phyloP scores from a whole-genome alignment of 2,888 invertebrate genomes.

The Lepidochrysops patricia region DNA sequence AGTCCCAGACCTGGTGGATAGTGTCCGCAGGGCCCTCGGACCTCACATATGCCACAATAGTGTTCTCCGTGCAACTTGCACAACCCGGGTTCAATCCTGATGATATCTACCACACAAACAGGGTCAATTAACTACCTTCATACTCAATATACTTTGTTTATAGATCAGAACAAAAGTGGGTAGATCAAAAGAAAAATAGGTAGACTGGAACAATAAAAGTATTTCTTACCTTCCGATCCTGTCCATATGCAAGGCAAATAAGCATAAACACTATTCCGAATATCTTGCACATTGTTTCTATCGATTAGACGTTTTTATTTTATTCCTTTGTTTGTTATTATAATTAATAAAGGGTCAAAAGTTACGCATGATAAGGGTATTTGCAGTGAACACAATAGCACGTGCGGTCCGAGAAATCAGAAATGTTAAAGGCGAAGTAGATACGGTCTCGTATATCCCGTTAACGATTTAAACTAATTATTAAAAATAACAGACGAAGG shows the following conservation, averaged over 20 bases:
- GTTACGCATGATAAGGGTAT: conserved; percentile 26
- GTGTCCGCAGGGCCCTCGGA: conserved; percentile 74
- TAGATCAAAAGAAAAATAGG: conserved; percentile 13
- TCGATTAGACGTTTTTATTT: conserved; percentile 37
- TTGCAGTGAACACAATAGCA: conserved; percentile 42
- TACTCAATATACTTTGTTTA: not conserved
- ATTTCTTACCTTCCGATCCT: conserved; percentile 50
- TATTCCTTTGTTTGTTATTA: conserved; percentile 26
- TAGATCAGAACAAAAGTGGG: not conserved
- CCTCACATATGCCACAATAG: conserved; percentile 66
- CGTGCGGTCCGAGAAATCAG: conserved; percentile 31
- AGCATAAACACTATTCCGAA: conserved; percentile 38
- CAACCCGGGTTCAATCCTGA: conserved; percentile 53
- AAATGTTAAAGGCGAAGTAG: conserved; percentile 13
- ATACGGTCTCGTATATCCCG: not conserved
- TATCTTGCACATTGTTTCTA: conserved; percentile 43
- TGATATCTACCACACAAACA: conserved; percentile 40
- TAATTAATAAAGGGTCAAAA: conserved; percentile 32
- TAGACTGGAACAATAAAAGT: conserved; percentile 13
- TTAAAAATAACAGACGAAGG: not conserved
- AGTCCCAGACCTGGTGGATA: conserved; percentile 80
- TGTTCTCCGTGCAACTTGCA: conserved; percentile 34
- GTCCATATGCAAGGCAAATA: conserved; percentile 38
- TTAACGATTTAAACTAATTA: not conserved
- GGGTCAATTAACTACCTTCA: not conserved